These are phyloP conservation scores for Holothuria scabra DNA, from an alignment of 53 echinoderm and acorn worm species.

Conservation along the genomic window DNA sequence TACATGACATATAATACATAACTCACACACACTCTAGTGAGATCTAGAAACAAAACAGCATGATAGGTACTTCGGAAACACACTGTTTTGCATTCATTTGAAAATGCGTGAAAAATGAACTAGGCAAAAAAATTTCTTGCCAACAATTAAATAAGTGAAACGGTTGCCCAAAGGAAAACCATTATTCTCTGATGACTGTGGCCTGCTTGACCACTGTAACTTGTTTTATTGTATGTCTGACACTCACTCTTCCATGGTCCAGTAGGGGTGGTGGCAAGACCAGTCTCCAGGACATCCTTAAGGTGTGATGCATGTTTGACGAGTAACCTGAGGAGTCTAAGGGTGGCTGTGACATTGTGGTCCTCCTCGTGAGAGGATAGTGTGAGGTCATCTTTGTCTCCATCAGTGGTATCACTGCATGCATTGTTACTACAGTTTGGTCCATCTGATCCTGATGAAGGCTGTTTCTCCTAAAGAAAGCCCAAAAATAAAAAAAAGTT, in stretches of 20 bases:
- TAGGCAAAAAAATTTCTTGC: too few relatives aligned
- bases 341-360: constrained; percentile 93
- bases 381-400: background rate
- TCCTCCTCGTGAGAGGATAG: constrained; percentile 68
- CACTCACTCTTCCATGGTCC: constrained; percentile 96
- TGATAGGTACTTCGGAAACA: too few relatives aligned
- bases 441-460: background rate
- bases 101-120: too few relatives aligned
- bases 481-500: too few relatives aligned
- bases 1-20: too few relatives aligned
- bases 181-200: too few relatives aligned
- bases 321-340: constrained; percentile 80
- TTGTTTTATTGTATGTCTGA: background rate
- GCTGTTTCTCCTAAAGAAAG: background rate
- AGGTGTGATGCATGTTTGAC: constrained; percentile 96
- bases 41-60: too few relatives aligned
- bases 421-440: constrained; percentile 30
- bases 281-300: constrained; percentile 89
- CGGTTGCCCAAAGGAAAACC: too few relatives aligned
- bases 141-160: too few relatives aligned
- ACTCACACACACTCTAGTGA: too few relatives aligned
- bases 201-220: too few relatives aligned
- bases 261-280: constrained; percentile 92
- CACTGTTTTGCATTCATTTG: too few relatives aligned
- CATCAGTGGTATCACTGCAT: constrained; percentile 1